Conservation (phyloP, 2,888 invertebrate species). For the Clunio marinus region DNA sequence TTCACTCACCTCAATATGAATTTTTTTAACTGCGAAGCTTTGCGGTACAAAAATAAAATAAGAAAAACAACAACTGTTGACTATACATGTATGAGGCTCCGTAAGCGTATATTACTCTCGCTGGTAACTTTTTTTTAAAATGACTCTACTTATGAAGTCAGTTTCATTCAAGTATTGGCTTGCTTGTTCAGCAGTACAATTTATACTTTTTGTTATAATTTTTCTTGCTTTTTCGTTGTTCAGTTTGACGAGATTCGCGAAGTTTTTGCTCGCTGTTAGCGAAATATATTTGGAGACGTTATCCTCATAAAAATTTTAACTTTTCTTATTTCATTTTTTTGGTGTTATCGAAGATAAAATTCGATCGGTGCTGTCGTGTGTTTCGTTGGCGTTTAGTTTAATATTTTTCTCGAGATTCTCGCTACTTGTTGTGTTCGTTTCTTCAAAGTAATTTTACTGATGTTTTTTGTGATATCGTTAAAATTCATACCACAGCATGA, state of each 20-base stretch:
- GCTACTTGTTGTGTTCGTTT: neutral
- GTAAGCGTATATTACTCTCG: constrained; percentile 28
- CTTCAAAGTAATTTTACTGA: too few species aligned
- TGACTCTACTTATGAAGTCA: constrained; percentile 34
- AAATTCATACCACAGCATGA: constrained; percentile 32
- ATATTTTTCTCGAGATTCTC: neutral
- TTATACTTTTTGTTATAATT: constrained; percentile 36
- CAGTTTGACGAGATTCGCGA: constrained; percentile 19
- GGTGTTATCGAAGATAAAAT: constrained; percentile 14
- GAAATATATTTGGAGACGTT: neutral
- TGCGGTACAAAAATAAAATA: neutral
- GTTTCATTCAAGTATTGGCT: constrained; percentile 39
- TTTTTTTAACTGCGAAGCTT: neutral
- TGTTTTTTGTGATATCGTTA: constrained; percentile 26
- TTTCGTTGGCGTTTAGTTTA: constrained; percentile 29
- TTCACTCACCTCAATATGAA: neutral
- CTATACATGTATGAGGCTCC: constrained; percentile 27
- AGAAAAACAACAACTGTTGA: constrained; percentile 19
- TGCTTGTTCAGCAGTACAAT: constrained; percentile 37
- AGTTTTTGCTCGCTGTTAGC: constrained; percentile 10
- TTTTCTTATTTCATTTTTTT: constrained; percentile 5
- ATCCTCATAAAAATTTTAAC: neutral
- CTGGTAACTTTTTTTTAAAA: constrained; percentile 36
- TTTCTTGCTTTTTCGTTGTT: constrained; percentile 4
- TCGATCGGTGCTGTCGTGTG: neutral